phyloP scores from a whole-genome alignment of 2,113 vertebrate species.

The Acrocephalus arundinaceus region DNA sequence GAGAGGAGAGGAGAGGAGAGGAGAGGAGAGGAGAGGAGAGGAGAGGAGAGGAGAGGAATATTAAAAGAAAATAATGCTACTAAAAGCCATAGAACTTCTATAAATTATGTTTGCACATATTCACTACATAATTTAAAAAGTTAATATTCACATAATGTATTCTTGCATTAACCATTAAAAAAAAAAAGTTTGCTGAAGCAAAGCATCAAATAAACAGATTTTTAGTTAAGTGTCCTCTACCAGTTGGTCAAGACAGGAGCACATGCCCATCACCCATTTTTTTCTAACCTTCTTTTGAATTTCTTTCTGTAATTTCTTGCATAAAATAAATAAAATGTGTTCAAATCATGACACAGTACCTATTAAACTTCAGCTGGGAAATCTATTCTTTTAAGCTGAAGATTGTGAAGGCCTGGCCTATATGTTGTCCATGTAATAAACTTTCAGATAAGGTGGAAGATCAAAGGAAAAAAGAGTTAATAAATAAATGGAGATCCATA shows the following conservation, averaged over 20 bases:
- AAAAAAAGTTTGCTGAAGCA: background rate
- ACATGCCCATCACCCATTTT: background rate
- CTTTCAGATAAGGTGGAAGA: background rate
- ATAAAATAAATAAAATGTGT: background rate
- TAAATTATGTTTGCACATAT: background rate
- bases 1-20: background rate
- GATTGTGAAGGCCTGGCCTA: background rate
- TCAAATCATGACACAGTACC: background rate
- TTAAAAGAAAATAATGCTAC: background rate
- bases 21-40: background rate
- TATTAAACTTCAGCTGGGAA: background rate
- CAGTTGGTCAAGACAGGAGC: background rate
- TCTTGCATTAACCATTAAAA: background rate
- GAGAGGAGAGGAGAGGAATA: background rate
- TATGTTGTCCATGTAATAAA: background rate
- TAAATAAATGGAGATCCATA: accelerated
- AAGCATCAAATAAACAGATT: background rate
- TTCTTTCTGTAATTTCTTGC: background rate
- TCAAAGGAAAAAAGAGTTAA: background rate
- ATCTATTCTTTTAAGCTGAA: background rate
- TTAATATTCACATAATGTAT: background rate
- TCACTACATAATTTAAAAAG: background rate
- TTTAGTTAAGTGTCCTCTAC: background rate
- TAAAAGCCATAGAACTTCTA: background rate
- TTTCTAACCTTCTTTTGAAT: background rate